A percentile compares a stretch with the other conserved stretches of the same genome.
phyloP scores from a whole-genome alignment of 2,113 vertebrate genomes.

The Oreamnos americanus region DNA sequence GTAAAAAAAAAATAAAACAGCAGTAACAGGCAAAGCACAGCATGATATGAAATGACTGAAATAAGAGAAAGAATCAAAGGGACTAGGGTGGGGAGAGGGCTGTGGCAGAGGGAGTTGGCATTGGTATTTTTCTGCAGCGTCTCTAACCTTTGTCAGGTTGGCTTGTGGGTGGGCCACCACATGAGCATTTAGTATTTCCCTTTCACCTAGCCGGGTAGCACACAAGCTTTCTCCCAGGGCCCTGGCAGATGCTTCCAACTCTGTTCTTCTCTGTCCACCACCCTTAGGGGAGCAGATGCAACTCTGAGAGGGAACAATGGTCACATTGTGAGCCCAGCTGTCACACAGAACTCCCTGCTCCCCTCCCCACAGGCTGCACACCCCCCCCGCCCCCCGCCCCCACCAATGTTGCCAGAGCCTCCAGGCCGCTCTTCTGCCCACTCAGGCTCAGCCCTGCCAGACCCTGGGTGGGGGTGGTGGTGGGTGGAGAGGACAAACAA shows the following conservation, averaged over 20 bases:
- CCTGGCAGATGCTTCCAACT: constrained; percentile 13
- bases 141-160: not conserved
- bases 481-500: not conserved
- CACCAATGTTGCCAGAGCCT: not conserved
- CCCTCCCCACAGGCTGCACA: not conserved
- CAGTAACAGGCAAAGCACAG: constrained; percentile 14
- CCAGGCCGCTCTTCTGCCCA: not conserved
- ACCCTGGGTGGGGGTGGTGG: not conserved
- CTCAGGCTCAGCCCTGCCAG: constrained; percentile 23
- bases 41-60: constrained; percentile 28
- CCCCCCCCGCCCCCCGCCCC: fast-evolving
- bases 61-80: constrained; percentile 67
- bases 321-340: constrained; percentile 34
- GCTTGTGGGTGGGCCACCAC: not conserved
- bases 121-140: not conserved
- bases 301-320: constrained; percentile 5
- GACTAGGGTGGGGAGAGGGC: not conserved
- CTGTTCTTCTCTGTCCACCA: not conserved
- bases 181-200: not conserved
- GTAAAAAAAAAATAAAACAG: not conserved
- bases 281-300: constrained; percentile 45
- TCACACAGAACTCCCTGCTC: not conserved
- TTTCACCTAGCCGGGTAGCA: not conserved
- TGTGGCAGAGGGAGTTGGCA: not conserved
- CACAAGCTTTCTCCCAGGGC: not conserved